Evolutionary conservation across 2,113 vertebrate genomes (phyloP), one percentile per base, ranked within the genome.

Genomic region (Irena cyanogastra): DNA sequence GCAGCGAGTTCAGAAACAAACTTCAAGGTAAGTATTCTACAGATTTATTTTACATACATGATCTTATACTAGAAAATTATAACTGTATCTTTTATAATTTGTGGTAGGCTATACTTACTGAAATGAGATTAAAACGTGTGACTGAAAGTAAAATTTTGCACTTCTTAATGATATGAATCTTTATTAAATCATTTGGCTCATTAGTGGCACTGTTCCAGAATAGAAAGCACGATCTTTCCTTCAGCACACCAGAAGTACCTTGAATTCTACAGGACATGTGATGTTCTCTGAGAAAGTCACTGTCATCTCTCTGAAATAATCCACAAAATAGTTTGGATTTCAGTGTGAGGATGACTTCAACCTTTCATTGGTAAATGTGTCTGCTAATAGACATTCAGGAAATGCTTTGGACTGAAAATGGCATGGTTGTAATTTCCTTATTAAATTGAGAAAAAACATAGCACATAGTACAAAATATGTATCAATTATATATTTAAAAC

Each of bases 11-110:
- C 97, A 61, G 98, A 98, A 97, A 98, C 97, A 96, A 97, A 95
- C 59, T 97, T 98, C 57, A 98, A 98, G 98, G 99, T 99, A 97
- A 95, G 96, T 77, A 89, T 65, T 91, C 15, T 53, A 83, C 24
- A 27, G 53, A 30, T 69, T 64, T 85, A 20, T 39, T 90, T 93
- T 76, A 22, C 16, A 14, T 39, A 13, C 7, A 35, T 45, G 16
- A 45, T 61, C 20, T 60, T 75, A 45, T 11, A 41, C 41, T 49
- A 37, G 31, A 42, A 83, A 69, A 42, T 42, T 49, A 16, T 16
- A 35, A 30, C n/a, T 54, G 3, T 52, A 14, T 70, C 12, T 49
- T 87, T 60, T 22, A 21, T 69, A n/a, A 80, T 64, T 52, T 59
- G 21, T 61, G 45, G 18, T 31, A 54, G 39, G 17, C 52, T 72